These are phyloP conservation scores for Brachypteracias leptosomus DNA, from an alignment of 2,113 vertebrate species.

Conservation along the genomic window DNA sequence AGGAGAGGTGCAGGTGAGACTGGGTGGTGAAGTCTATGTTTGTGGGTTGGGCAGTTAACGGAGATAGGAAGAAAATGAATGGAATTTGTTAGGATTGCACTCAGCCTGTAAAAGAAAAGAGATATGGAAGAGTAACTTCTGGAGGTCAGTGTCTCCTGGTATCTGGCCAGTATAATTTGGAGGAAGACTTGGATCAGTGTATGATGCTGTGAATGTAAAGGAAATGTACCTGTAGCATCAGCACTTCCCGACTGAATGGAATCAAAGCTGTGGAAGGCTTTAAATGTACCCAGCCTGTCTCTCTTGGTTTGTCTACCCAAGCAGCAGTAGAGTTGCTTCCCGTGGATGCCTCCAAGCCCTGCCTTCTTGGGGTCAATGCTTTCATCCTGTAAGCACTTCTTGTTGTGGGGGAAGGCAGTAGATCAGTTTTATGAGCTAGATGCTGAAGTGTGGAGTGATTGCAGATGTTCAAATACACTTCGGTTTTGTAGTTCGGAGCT, in stretches of 20 bases:
- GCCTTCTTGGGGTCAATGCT: background rate
- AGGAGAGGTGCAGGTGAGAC: background rate
- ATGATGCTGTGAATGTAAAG: background rate
- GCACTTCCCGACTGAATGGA: accelerated
- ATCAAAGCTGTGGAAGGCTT: accelerated
- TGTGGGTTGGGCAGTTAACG: background rate
- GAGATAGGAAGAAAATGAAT: accelerated
- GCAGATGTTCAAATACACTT: background rate
- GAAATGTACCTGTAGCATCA: accelerated
- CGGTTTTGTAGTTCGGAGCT: background rate
- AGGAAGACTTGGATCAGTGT: background rate
- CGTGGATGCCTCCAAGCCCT: accelerated
- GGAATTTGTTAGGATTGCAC: accelerated
- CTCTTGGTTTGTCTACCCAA: background rate
- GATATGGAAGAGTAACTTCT: background rate
- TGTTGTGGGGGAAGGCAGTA: background rate
- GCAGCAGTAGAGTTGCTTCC: background rate
- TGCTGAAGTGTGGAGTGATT: background rate
- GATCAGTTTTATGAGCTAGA: background rate
- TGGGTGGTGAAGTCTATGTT: accelerated
- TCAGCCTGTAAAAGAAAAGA: background rate
- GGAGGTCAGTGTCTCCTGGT: background rate
- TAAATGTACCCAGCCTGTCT: accelerated
- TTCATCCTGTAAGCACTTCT: accelerated
- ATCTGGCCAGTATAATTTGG: background rate